Percentiles rank a stretch among this genome's conserved stretches.
Evolutionary conservation across 2,888 invertebrate species (phyloP).

Genomic region (Drosophila greeni): DNA sequence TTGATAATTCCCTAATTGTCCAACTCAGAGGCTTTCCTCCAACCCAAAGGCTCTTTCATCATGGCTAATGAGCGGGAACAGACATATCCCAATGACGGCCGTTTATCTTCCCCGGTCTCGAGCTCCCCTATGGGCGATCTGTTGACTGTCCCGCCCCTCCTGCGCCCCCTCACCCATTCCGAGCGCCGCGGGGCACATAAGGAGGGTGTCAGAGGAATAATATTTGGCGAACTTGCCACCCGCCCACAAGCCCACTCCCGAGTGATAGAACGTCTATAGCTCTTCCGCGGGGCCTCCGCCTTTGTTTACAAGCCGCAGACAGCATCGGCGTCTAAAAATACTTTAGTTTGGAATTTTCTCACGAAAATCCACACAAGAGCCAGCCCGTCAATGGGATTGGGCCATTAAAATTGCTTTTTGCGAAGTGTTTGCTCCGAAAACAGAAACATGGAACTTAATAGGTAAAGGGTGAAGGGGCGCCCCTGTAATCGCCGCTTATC

Average conservation of each 20-base stretch:
- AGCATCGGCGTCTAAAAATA: slow-evolving; percentile 37
- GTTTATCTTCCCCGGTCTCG: slow-evolving; percentile 23
- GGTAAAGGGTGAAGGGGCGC: background rate
- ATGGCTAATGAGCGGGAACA: slow-evolving; percentile 19
- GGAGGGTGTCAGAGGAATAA: slow-evolving; percentile 28
- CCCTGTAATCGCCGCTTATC: slow-evolving; percentile 22
- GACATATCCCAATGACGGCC: slow-evolving; percentile 23
- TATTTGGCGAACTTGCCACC: slow-evolving; percentile 44
- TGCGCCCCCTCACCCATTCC: background rate
- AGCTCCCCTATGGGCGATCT: slow-evolving; percentile 16
- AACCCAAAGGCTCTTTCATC: slow-evolving; percentile 19
- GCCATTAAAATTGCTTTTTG: slow-evolving; percentile 19
- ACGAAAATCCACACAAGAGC: slow-evolving; percentile 18
- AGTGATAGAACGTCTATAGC: slow-evolving; percentile 29
- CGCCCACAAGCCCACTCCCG: slow-evolving; percentile 21
- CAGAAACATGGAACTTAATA: slow-evolving; percentile 1
- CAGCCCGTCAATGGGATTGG: slow-evolving; percentile 26
- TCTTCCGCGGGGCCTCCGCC: slow-evolving; percentile 21
- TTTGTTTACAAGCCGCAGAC: slow-evolving; percentile 36
- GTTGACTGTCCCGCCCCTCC: slow-evolving; percentile 5
- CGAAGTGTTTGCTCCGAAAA: slow-evolving; percentile 29
- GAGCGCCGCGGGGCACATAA: slow-evolving; percentile 1
- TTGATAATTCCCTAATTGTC: background rate
- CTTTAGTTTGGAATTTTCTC: slow-evolving; percentile 35
- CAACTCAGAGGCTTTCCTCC: background rate